phyloP scores from a whole-genome alignment of 2,797 vertebrate species.

The Chaetophractus vellerosus region DNA sequence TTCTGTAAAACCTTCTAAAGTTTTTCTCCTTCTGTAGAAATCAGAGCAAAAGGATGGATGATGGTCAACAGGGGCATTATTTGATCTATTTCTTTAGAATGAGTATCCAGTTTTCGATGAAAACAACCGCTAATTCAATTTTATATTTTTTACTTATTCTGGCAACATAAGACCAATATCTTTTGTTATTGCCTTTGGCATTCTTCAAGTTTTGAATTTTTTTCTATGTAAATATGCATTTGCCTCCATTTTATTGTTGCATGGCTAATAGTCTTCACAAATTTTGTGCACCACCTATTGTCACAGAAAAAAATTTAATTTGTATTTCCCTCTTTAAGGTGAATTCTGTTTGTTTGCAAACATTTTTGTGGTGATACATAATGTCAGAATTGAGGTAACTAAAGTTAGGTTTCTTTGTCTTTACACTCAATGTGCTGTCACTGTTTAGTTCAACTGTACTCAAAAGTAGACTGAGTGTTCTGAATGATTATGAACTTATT shows the following conservation, averaged over 20 bases:
- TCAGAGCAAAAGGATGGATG: not conserved
- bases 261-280: slow-evolving; percentile 4
- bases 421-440: not conserved
- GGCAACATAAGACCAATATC: not conserved
- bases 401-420: not conserved
- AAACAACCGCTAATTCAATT: not conserved
- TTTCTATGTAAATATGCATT: slow-evolving; percentile 8
- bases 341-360: slow-evolving; percentile 6
- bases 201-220: not conserved
- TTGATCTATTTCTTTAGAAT: not conserved
- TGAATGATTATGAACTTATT: not conserved
- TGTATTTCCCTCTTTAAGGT: not conserved
- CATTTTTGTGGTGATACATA: not conserved
- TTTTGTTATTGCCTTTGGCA: not conserved
- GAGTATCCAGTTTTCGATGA: not conserved
- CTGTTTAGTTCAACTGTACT: not conserved
- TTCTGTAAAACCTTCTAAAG: not conserved
- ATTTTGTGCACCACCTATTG: not conserved
- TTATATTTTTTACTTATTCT: not conserved
- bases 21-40: not conserved
- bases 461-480: not conserved
- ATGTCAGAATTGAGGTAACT: slow-evolving; percentile 16
- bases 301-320: not conserved
- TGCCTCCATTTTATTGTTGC: slow-evolving; percentile 2
- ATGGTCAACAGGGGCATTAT: not conserved